A percentile compares a stretch with the other conserved stretches of the same genome.
These are phyloP conservation scores for Callorhinus ursinus DNA, from an alignment of 2,113 vertebrate genomes.

Conservation along the genomic window DNA sequence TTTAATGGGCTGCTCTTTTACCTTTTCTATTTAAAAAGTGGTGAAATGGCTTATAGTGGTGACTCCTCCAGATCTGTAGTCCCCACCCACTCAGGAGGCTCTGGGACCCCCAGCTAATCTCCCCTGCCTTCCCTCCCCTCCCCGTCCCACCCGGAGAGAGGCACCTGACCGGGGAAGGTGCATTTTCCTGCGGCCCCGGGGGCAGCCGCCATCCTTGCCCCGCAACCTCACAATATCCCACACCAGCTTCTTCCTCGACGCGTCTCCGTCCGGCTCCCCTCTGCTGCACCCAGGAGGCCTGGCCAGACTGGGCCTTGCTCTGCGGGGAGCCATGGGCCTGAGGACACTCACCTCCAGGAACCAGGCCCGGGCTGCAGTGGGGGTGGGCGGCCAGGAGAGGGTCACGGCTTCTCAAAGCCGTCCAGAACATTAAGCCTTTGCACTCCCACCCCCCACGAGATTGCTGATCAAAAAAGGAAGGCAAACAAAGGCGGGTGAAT, in stretches of 20 bases:
- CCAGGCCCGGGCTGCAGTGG: accelerated
- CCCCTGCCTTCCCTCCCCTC: not conserved
- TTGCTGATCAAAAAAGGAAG: conserved; percentile 86
- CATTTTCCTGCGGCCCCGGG: not conserved
- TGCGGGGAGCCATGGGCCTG: accelerated
- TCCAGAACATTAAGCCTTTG: conserved; percentile 85
- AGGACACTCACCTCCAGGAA: not conserved
- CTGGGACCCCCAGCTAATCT: not conserved
- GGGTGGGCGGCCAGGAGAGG: not conserved
- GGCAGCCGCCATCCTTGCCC: not conserved
- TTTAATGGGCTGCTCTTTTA: not conserved
- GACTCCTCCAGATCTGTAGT: not conserved
- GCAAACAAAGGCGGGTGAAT: conserved; percentile 89
- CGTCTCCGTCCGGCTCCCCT: accelerated
- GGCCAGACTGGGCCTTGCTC: not conserved
- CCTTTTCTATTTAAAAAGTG: not conserved
- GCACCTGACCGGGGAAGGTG: not conserved
- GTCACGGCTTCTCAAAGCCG: conserved; percentile 46
- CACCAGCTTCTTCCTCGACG: not conserved
- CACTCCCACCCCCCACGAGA: conserved; percentile 71
- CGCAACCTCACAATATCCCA: too few species aligned
- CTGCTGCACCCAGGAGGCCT: not conserved
- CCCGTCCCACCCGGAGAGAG: not conserved
- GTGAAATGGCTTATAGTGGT: not conserved
- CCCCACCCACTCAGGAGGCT: not conserved